Evolutionary conservation across 2,888 invertebrate species (phyloP), one percentile per base, ranked within the genome.

Genomic region (Limnephilus rhombicus): DNA sequence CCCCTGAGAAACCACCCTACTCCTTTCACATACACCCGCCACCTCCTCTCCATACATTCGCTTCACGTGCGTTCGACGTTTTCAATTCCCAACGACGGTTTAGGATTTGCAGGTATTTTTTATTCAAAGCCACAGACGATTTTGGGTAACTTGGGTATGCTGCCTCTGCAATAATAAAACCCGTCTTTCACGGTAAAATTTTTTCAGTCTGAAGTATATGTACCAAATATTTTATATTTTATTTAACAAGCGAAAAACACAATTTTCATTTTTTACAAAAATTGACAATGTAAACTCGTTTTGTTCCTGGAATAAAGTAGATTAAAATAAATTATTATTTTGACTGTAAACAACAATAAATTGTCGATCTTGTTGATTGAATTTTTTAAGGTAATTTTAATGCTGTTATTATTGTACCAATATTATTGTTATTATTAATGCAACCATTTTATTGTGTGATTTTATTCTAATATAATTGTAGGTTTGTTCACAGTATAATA

Each of bases 21-120:
- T 37, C 68, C 89, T 85, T 80, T 81, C 86, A 89, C 9, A 68
- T 9, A 9, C 18, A 68, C 68, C 68, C 68, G 68, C 68, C 68
- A n/a, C 68, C 68, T 18, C 24, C 24, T 68, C 68, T 68, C 68
- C 68, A 68, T 81, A 90, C 92, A 93, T 93, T 92, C 92, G 18
- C 31, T 92, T 92, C 93, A 93, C 93, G 93, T 93, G 91, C 93
- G 53, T 92, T 93, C 90, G 92, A 92, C 91, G 91, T 90, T 92
- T 93, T 93, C 92, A 91, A 93, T 93, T 93, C 93, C 91, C 93
- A 53, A 80, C 92, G 93, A 93, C 92, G 91, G 92, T 90, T 91
- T 85, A 68, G 91, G 93, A 92, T 93, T 93, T 91, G 90, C 93
- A 91, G 92, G 92, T 86, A 89, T 89, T 91, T 92, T 92, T 92